Percentiles rank a stretch among this genome's conserved stretches.
These are phyloP conservation scores for Stratiomys singularior DNA, from an alignment of 2,888 invertebrate species.

Conservation along the genomic window DNA sequence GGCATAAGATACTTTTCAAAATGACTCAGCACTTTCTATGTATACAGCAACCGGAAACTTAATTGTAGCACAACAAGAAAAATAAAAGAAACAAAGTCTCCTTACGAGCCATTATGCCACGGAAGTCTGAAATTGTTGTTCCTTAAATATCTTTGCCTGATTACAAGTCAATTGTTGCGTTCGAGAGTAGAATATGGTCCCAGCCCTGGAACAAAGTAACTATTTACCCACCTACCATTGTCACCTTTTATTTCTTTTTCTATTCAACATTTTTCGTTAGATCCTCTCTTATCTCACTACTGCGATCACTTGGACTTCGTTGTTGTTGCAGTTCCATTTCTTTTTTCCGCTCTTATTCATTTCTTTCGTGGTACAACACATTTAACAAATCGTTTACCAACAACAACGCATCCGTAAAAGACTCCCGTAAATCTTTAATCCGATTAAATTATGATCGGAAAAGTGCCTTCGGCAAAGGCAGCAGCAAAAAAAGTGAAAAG, in stretches of 20 bases:
- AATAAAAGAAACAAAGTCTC: neutral
- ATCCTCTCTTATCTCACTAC: too few species aligned
- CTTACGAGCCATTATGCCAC: neutral
- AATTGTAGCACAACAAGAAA: neutral
- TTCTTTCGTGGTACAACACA: neutral
- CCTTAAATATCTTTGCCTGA: too few species aligned
- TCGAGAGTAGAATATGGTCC: neutral
- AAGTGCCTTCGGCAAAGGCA: slow-evolving; percentile 10
- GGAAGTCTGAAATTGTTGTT: neutral
- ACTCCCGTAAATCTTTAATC: slow-evolving; percentile 18
- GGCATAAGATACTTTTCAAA: too few species aligned
- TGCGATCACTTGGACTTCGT: too few species aligned
- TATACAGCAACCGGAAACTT: too few species aligned
- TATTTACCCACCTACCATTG: neutral
- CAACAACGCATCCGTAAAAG: neutral
- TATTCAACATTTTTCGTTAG: too few species aligned
- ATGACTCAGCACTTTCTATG: too few species aligned
- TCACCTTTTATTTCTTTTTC: neutral
- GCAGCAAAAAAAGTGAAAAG: neutral
- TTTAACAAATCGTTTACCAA: neutral
- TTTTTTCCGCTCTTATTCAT: too few species aligned
- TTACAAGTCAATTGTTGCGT: too few species aligned
- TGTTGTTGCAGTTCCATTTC: too few species aligned
- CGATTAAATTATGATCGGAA: slow-evolving; percentile 21
- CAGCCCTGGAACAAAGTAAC: neutral